Evolutionary conservation across 30 jellyfish, hydroid and myxozoan species (phyloP).

Genomic region (Pseudorhiza aurosa): DNA sequence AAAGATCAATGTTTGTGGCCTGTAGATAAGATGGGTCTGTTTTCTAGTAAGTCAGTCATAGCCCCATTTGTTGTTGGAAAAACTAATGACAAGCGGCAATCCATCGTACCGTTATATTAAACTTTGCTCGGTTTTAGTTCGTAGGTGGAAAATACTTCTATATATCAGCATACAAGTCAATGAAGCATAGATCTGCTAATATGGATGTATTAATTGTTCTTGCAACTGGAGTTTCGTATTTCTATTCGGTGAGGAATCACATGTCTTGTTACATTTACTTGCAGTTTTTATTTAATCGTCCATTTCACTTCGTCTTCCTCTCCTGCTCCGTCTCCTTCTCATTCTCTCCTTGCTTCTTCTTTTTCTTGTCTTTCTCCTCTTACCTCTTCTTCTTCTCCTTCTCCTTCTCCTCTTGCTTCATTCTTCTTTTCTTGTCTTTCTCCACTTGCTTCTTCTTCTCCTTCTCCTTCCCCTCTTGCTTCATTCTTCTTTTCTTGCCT

Average conservation of each 20-base stretch:
- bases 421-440: not conserved
- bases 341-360: not conserved
- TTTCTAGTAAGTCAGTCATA: too few species aligned
- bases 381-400: not conserved
- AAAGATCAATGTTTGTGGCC: too few species aligned
- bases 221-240: constrained; percentile 93
- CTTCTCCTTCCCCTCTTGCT: too few species aligned
- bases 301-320: too few species aligned
- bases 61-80: too few species aligned
- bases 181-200: constrained; percentile 88
- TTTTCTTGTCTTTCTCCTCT: not conserved
- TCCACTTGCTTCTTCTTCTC: too few species aligned
- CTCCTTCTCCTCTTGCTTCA: not conserved
- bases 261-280: not conserved
- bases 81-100: too few species aligned
- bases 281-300: not conserved
- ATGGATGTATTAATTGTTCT: constrained; percentile 95
- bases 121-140: constrained; percentile 55
- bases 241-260: constrained; percentile 80
- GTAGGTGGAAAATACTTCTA: constrained; percentile 89
- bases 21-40: too few species aligned
- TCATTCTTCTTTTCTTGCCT: too few species aligned
- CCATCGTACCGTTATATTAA: too few species aligned
- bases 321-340: not conserved
- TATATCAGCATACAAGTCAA: constrained; percentile 79